Base-by-base conservation (phyloP, 1,140 invertebrate genomes). In the Oppia nitens region DNA sequence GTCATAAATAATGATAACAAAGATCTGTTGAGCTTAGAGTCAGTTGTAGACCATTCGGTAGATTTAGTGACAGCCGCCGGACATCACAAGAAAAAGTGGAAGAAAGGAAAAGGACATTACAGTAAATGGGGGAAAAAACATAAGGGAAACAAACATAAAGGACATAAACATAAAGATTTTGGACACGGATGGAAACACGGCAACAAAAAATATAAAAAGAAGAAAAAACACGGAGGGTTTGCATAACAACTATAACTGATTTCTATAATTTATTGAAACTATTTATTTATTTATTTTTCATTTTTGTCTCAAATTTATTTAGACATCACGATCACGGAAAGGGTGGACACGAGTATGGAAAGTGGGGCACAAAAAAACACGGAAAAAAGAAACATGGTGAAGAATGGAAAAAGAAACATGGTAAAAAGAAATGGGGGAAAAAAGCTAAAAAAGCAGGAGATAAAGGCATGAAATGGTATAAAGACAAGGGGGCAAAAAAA, bases 401-500 rank as follows among this genome's bases (percentile, higher is more conserved):
- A 40, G 6, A 17, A 17, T 17, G 17, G 6, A 17, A 17, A 40
- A 40, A 40, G 32, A 40, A 40, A 40, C 32, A 40, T 17, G 32
- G 32, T 9, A 6, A 40, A 9, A 40, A 40, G 6, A 6, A 40
- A 40, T 40, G 17, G 6, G 32, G 32, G 6, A 17, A 17, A 40
- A 40, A 40, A 6, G 32, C 6, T 40, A 40, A 40, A 40, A 40
- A 40, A 17, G 32, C 32, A 6, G 32, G 32, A 40, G 32, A 40
- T 17, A 40, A 59, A 28, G n/a, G 57, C 3, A 24, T 17, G 11
- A n/a, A 59, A n/a, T 59, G 51, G 32, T 26, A n/a, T 14, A 63
- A 63, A 24, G 61, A 62, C 27, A 63, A 27, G 25, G 61, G 61
- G 14, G 48, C 56, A 23, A 40, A 24, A 12, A 55, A 55, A n/a